phyloP scores from a whole-genome alignment of 2,888 invertebrate genomes.

The Thecocarcelia acutangulata region DNA sequence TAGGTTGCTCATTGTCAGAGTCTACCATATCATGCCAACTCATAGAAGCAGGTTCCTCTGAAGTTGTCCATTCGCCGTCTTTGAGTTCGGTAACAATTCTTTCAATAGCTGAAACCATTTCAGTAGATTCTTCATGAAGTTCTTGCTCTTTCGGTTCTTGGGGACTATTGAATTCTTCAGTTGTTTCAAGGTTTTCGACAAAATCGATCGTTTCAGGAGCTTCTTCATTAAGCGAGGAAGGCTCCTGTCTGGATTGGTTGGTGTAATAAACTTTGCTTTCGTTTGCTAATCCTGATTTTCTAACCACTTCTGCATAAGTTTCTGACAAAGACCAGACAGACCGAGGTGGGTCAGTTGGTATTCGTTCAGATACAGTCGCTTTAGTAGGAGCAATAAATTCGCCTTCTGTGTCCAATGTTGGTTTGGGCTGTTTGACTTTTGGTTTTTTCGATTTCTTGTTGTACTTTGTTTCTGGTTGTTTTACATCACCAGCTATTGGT shows the following conservation, averaged over 20 bases:
- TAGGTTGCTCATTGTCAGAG: slow-evolving; percentile 48
- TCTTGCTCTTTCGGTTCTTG: not conserved
- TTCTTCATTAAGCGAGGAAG: not conserved
- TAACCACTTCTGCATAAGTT: slow-evolving; percentile 80
- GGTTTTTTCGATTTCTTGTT: slow-evolving; percentile 14
- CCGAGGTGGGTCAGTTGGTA: slow-evolving; percentile 61
- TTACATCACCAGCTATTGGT: not conserved
- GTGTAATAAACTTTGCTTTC: slow-evolving; percentile 74
- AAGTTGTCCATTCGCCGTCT: slow-evolving; percentile 20
- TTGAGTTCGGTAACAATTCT: slow-evolving; percentile 55
- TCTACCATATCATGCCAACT: slow-evolving; percentile 52
- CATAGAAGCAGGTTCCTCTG: slow-evolving; percentile 45
- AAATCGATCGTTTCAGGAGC: not conserved
- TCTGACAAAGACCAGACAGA: slow-evolving; percentile 77
- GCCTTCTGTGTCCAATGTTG: slow-evolving; percentile 9
- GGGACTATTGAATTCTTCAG: not conserved
- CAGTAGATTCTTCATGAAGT: slow-evolving; percentile 42
- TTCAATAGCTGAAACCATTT: slow-evolving; percentile 66
- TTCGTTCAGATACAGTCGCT: slow-evolving; percentile 26
- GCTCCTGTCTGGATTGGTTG: not conserved
- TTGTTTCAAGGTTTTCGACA: not conserved
- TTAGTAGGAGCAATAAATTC: slow-evolving; percentile 27
- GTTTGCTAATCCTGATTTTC: slow-evolving; percentile 75
- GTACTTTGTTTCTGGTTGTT: not conserved
- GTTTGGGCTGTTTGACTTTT: slow-evolving; percentile 31